Conservation (phyloP, 2,113 vertebrate genomes). For the Phalacrocorax aristotelis region DNA sequence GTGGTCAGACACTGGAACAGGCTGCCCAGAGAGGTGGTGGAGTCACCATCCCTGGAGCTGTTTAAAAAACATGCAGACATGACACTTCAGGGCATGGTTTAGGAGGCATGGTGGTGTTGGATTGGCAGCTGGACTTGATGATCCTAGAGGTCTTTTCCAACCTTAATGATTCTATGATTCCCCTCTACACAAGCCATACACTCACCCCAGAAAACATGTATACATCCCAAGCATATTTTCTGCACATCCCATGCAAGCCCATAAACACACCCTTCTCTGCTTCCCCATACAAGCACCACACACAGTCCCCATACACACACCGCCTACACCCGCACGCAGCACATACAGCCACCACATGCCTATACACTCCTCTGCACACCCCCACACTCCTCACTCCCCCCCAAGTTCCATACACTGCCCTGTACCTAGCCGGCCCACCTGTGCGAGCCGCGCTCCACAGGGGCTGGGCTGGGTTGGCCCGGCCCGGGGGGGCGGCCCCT, state of each 20-base stretch:
- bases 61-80: no score
- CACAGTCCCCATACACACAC: no score
- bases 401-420: not conserved
- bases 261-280: not conserved
- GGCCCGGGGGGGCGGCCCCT: no score
- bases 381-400: no score
- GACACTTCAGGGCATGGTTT: no score
- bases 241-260: not conserved
- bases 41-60: no score
- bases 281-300: not conserved
- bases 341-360: not conserved
- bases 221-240: not conserved
- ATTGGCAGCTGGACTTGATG: no score
- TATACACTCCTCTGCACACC: fast-evolving
- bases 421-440: not conserved
- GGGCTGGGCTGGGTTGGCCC: not conserved
- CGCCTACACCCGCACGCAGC: fast-evolving
- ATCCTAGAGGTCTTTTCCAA: no score
- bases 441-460: not conserved
- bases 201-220: not conserved
- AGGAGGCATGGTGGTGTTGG: no score
- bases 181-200: fast-evolving
- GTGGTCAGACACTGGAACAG: no score
- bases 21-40: no score
- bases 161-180: no score